Conservation (phyloP, 35 echinoderm and acorn worm species). For the Heliocidaris erythrogramma region DNA sequence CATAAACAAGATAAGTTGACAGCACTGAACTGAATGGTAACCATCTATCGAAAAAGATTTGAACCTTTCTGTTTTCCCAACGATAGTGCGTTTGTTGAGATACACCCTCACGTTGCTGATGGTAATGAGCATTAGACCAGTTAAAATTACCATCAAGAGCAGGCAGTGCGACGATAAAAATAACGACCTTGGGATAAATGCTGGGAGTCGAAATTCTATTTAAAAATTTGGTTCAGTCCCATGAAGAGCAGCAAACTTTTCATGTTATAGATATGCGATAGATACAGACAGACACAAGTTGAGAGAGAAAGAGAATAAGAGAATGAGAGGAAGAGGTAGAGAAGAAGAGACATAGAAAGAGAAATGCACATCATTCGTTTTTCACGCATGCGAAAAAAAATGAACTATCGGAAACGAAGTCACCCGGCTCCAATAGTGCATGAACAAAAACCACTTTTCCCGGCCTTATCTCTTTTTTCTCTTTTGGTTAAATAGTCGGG, state of each 20-base stretch:
- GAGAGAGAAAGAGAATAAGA: background rate
- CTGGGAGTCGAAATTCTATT: background rate
- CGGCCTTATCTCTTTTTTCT: background rate
- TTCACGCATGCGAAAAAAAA: background rate
- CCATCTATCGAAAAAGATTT: no score
- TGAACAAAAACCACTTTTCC: constrained; percentile 11
- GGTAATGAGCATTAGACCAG: background rate
- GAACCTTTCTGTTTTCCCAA: no score
- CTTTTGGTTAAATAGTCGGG: background rate
- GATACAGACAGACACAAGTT: background rate
- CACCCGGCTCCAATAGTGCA: constrained; percentile 38
- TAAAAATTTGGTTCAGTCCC: background rate
- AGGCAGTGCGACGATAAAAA: background rate
- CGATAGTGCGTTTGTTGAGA: background rate
- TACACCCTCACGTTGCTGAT: background rate
- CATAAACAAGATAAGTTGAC: no score
- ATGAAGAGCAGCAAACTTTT: background rate
- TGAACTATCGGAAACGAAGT: constrained; percentile 19
- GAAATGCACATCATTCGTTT: background rate
- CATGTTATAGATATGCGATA: background rate
- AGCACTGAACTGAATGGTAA: no score
- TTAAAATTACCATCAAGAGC: background rate
- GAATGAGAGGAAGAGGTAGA: background rate
- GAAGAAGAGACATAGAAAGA: background rate
- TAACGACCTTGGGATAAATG: background rate